Evolutionary conservation across 2,113 vertebrate species (phyloP), one percentile per base, ranked within the genome.

Genomic region (Mastomys natalensis): DNA sequence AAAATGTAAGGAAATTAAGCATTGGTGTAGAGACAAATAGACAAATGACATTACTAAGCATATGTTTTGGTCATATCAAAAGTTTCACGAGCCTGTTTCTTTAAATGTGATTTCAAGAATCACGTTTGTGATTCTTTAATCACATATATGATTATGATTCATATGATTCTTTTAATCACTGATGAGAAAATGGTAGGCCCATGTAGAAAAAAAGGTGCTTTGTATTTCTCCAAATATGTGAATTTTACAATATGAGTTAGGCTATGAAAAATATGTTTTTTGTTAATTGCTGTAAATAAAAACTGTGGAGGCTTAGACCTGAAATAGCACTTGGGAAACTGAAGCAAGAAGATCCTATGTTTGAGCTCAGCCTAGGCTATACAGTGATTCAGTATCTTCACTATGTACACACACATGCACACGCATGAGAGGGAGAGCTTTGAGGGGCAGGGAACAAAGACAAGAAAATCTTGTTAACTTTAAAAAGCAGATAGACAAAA

Each of bases 261-360:
- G 74, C 31, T 93, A 82, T 80, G 76, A 88, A 92, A 86, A 29
- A 8, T 66, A 84, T 45, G 82, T 91, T 92, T 84, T 64, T 26
- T 81, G 55, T 53, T 87, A 45, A 94, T 21, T 87, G 43, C 26
- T 87, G 93, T 95, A 94, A 91, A 45, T 88, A 88, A 97, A 31
- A 90, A 51, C 60, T n/a, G n/a, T 68, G 2, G 22, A 66, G 24
- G 89, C 43, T 31, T 60, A 90, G 21, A 15, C 40, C 7, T 64
- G 1, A 64, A n/a, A 64, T 77, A 77, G 11, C 21, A 64, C 72
- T 78, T 43, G 58, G 31, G 7, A 90, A 11, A 48, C 4, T 19
- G 34, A 60, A 58, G 60, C 4, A 53, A 29, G 45, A 80, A 5
- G 22, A 66, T 53, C 34, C 12, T 26, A 58, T 66, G 34, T 22